Evolutionary conservation across 2,113 vertebrate genomes (phyloP), one percentile per base, ranked within the genome.

Genomic region (Stigmatopora nigra): DNA sequence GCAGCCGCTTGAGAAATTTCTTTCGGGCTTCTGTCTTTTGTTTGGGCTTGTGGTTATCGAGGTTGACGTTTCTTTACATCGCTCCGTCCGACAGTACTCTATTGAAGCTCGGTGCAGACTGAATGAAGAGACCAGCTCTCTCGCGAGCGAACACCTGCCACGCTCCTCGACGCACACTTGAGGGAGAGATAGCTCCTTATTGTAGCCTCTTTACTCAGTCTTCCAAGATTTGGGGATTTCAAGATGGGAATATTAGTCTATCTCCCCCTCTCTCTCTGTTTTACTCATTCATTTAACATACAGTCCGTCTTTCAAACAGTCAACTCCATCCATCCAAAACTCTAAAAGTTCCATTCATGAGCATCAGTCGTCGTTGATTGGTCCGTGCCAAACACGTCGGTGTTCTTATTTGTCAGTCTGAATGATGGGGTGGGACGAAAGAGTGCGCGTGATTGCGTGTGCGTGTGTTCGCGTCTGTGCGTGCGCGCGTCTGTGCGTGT

Each of bases 131-230:
- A 82, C 72, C 78, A 48, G 78, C 53, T 75, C 80, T 78, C 73
- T 67, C 66, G 49, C 62, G 69, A 62, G 71, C 52, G 76, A 87
- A 80, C 87, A 88, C 87, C 86, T 89, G 86, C 87, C 76, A 67
- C 71, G 70, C 69, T 71, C 22, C 75, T 64, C 72, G 1, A 22
- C 61, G 38, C 70, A 44, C 36, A 64, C 71, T 65, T 20, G 70
- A 64, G 22, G 17, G 63, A 61, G 57, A 67, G 48, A 20, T 47
- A 5, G 67, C 44, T 58, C 52, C 71, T 15, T 35, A 22, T 31
- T 68, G 69, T 5, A 4, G 12, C 31, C 19, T 16, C 22, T 13
- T 15, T 22, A 5, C 16, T 61, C 5, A 41, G 38, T 41, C 8
- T 35, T 10, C 59, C n/a, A 38, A 15, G 38, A 3, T 44, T 14